These are phyloP conservation scores for Tipula helvola DNA, from an alignment of 2,888 invertebrate genomes.

Conservation along the genomic window DNA sequence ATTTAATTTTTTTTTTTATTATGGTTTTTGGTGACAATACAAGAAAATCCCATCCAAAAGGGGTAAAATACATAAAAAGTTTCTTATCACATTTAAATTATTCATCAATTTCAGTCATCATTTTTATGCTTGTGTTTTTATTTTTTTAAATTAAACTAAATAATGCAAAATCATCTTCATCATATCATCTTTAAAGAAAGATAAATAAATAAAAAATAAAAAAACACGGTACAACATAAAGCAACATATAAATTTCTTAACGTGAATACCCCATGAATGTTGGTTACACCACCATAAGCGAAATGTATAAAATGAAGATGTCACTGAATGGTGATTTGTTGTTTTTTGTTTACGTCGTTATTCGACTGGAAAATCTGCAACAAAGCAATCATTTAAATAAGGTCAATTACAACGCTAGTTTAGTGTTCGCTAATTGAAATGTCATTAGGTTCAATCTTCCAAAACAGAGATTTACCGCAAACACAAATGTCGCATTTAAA, in stretches of 20 bases:
- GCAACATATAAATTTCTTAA: background rate
- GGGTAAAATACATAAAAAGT: background rate
- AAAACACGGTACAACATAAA: background rate
- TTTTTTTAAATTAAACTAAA: conserved; percentile 4
- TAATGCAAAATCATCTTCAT: background rate
- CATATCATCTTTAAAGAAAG: background rate
- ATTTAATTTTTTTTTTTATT: background rate
- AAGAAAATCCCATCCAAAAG: background rate
- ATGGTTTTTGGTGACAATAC: background rate
- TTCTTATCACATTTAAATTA: conserved; percentile 4
- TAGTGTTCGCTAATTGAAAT: background rate
- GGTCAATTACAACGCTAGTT: background rate
- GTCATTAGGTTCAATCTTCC: background rate
- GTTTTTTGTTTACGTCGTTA: background rate
- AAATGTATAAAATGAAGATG: background rate
- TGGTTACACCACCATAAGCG: background rate
- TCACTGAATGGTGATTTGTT: background rate
- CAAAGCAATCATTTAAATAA: background rate
- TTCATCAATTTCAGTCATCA: conserved; percentile 4
- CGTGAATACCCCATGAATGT: background rate
- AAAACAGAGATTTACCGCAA: background rate
- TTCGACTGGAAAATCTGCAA: background rate
- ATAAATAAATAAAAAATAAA: background rate
- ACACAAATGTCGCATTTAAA: background rate
- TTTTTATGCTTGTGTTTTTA: background rate